These are phyloP conservation scores for Neopelma chrysocephalum DNA, from an alignment of 2,797 vertebrate genomes.

Conservation along the genomic window DNA sequence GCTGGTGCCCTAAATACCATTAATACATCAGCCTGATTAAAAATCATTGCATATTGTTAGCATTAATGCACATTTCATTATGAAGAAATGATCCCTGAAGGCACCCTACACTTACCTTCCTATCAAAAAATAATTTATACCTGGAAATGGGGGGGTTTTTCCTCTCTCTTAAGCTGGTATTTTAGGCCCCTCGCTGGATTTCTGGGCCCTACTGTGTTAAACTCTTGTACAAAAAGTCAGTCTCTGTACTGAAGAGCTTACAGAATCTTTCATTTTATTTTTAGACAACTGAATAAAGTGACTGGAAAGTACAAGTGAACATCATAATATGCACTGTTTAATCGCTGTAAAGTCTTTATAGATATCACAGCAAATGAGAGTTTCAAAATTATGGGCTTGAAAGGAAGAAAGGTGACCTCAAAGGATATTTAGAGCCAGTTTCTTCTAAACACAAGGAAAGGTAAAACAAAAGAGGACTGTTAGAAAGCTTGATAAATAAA, in stretches of 20 bases:
- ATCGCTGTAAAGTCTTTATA: neutral
- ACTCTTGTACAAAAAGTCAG: neutral
- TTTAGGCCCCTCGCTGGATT: neutral
- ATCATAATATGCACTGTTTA: neutral
- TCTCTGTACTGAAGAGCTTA: neutral
- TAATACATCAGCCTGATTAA: neutral
- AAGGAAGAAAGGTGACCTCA: neutral
- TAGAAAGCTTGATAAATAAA: neutral
- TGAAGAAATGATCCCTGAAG: neutral
- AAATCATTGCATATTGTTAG: conserved; percentile 6
- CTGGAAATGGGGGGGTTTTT: neutral
- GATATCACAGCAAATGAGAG: neutral
- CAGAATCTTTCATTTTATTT: conserved; percentile 4
- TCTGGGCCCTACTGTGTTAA: neutral
- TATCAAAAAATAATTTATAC: conserved; percentile 9
- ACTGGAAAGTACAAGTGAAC: neutral
- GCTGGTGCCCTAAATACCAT: neutral
- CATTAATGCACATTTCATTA: conserved; percentile 3
- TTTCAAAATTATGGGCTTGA: neutral
- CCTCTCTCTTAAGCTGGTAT: neutral
- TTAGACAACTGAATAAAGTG: neutral
- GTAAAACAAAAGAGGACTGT: neutral
- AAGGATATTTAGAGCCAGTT: neutral
- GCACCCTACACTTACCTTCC: neutral
- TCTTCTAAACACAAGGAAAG: neutral